Percentiles rank a stretch among this genome's conserved stretches.
Evolutionary conservation across 2,797 vertebrate genomes (phyloP).

Genomic region (Danio choprae): DNA sequence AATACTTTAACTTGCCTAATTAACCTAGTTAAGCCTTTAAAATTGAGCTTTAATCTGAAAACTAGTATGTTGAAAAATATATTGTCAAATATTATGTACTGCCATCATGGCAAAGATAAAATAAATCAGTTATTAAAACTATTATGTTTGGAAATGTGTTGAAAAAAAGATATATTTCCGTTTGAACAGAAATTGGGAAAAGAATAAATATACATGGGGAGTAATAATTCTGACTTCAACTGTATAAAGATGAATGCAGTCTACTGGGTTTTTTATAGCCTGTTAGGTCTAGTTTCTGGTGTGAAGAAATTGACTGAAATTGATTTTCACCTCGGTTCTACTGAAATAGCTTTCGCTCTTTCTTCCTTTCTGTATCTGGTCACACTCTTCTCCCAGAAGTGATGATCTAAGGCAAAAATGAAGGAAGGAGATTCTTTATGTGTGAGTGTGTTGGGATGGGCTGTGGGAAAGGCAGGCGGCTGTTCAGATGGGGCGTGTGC

Average conservation of each 20-base stretch:
- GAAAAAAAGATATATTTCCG: too few relatives aligned
- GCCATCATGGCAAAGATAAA: too few relatives aligned
- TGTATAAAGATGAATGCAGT: too few relatives aligned
- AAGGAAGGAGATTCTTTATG: conserved; percentile 11
- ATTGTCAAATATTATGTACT: too few relatives aligned
- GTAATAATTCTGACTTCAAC: too few relatives aligned
- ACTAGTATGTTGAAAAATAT: too few relatives aligned
- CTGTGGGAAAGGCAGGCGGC: conserved; percentile 53
- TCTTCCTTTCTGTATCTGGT: conserved; percentile 6
- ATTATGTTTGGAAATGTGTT: too few relatives aligned
- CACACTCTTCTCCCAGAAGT: conserved; percentile 25
- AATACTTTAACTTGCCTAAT: not conserved
- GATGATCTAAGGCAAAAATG: conserved; percentile 6
- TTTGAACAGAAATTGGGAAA: too few relatives aligned
- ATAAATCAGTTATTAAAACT: too few relatives aligned
- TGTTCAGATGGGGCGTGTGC: conserved; percentile 40
- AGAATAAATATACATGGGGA: too few relatives aligned
- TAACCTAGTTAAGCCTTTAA: not conserved
- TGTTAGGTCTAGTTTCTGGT: not conserved
- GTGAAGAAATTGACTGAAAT: not conserved
- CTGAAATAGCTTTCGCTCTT: not conserved
- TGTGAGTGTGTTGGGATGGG: conserved; percentile 37
- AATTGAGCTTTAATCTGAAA: too few relatives aligned
- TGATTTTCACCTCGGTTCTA: conserved; percentile 12
- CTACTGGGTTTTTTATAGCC: not conserved